A percentile compares a stretch with the other conserved stretches of the same genome.
Evolutionary conservation across 2,797 vertebrate species (phyloP).

Genomic region (Hemibagrus guttatus): DNA sequence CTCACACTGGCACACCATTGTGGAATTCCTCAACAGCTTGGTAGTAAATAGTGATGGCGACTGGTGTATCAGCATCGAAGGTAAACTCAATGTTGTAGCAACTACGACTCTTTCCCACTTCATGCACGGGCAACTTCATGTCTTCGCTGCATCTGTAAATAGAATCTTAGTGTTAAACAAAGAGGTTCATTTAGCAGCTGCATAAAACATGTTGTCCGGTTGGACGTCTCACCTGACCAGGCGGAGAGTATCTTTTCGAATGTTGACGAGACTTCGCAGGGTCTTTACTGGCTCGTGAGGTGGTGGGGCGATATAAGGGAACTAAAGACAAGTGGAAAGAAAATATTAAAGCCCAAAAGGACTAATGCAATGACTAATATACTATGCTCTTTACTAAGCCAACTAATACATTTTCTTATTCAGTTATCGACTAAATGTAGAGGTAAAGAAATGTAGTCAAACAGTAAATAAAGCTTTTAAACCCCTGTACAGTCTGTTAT

Average conservation of each 20-base stretch:
- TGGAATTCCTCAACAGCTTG: conserved; percentile 96
- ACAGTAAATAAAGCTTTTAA: background rate
- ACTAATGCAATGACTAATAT: background rate
- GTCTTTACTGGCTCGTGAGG: conserved; percentile 98
- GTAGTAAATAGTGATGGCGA: conserved; percentile 98
- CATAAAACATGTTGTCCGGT: background rate
- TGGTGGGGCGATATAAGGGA: conserved; percentile 93
- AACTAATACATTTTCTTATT: background rate
- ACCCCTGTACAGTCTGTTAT: background rate
- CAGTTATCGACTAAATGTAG: background rate
- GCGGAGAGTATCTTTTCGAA: conserved; percentile 96
- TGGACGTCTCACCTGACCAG: conserved; percentile 83
- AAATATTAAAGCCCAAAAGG: background rate
- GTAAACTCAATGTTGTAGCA: conserved; percentile 97
- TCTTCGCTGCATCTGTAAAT: conserved; percentile 86
- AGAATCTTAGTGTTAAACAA: background rate
- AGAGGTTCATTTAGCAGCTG: background rate
- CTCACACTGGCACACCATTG: conserved; percentile 91
- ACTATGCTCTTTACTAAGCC: background rate
- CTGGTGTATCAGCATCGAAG: conserved; percentile 91
- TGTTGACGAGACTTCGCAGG: conserved; percentile 94
- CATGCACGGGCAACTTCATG: conserved; percentile 85
- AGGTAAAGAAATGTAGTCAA: background rate
- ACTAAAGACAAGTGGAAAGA: conserved; percentile 70
- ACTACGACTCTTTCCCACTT: conserved; percentile 79